Evolutionary conservation across 2,888 invertebrate genomes (phyloP).

Genomic region (Thalpophila matura): DNA sequence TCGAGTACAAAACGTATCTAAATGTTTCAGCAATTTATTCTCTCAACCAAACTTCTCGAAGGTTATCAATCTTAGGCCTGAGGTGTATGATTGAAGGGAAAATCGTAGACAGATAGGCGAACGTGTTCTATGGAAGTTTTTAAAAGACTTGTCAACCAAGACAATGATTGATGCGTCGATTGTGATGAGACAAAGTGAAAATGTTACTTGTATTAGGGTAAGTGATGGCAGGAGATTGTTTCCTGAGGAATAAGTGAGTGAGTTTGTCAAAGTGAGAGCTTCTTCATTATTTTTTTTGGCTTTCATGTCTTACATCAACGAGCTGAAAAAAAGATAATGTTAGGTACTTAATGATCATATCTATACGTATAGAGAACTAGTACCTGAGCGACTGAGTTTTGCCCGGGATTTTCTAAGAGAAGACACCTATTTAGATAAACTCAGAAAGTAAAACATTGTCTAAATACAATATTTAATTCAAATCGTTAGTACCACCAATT

Average conservation of each 20-base stretch:
- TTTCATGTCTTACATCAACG: too few species aligned
- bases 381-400: too few species aligned
- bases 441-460: too few species aligned
- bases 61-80: conserved; percentile 71
- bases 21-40: conserved; percentile 62
- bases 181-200: conserved; percentile 69
- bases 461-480: too few species aligned
- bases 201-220: conserved; percentile 57
- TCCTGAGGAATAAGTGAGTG: not conserved
- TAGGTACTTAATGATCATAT: too few species aligned
- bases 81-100: conserved; percentile 71
- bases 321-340: too few species aligned
- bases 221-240: conserved; percentile 2
- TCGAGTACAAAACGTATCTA: conserved; percentile 52
- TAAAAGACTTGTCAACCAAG: conserved; percentile 71
- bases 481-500: too few species aligned
- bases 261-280: not conserved
- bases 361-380: too few species aligned
- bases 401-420: too few species aligned
- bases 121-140: conserved; percentile 63
- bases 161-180: conserved; percentile 75
- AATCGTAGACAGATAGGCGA: conserved; percentile 71
- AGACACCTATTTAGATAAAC: too few species aligned
- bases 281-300: not conserved
- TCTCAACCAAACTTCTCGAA: conserved; percentile 46